Base-by-base conservation (phyloP, 2,113 vertebrate species). In the Heterotilapia buettikoferi region DNA sequence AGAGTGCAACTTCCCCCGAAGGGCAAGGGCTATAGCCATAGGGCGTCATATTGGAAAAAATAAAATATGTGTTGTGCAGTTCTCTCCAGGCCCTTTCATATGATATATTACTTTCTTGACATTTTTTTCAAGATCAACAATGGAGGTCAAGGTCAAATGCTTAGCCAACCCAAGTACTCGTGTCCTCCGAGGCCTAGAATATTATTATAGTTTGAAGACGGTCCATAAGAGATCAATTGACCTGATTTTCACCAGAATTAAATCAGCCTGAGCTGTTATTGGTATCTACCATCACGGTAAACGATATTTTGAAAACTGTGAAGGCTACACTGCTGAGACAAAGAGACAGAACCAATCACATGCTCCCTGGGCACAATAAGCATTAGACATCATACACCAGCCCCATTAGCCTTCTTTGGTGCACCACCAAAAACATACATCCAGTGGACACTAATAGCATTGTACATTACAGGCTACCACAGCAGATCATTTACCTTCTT, bases 11-110 rank as follows among this genome's bases (percentile, higher is more conserved):
- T 68, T 7, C 11, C 19, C 33, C 33, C 1, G 6, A 68, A 38
- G 19, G 18, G 33, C 18, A 38, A 66, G 0, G 33, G 33, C 61
- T 66, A 13, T 2, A 13, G 53, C n/a, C 61, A 66, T 5, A 66
- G 31, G 0, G 61, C 2, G 0, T 66, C 31, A 66, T 66, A 66
- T 66, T n/a, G 61, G 61, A 36, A 36, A 66, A 36, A n/a, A 66
- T 36, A 36, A 66, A 36, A 63, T 61, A 4, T 36, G 31, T 66
- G 9, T 66, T 36, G 18, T 36, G 18, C 61, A 66, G 31, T 36
- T 66, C 9, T 36, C 59, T 63, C 59, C 59, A 63, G 31, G 18
- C 18, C 4, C 9, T 63, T 63, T 36, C 59, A 63, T n/a, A 36
- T 36, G 31, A n/a, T 12, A 63, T 63, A 36, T 63, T 63, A 63